These are phyloP conservation scores for Helarctos malayanus DNA, from an alignment of 2,797 vertebrate species.

Conservation along the genomic window DNA sequence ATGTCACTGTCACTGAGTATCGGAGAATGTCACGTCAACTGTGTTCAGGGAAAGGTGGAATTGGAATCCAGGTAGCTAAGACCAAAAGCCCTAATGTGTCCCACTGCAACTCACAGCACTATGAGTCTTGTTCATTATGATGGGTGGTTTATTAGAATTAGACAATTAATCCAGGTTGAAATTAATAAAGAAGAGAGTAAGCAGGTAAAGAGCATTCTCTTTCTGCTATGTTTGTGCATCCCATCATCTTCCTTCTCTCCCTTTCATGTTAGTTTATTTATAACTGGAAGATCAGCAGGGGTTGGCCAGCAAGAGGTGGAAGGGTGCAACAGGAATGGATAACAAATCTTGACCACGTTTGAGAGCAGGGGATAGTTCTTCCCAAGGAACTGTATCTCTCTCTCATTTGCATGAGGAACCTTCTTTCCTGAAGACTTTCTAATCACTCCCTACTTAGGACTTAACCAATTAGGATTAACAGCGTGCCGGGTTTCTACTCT, in stretches of 20 bases:
- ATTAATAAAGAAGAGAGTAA: background rate
- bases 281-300: background rate
- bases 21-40: background rate
- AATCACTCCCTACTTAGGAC: constrained; percentile 76
- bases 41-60: background rate
- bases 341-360: background rate
- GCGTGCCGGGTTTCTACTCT: constrained; percentile 57
- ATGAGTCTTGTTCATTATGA: background rate
- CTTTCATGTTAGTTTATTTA: background rate
- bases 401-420: constrained; percentile 53
- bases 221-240: background rate
- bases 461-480: constrained; percentile 78
- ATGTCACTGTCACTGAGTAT: rapidly evolving
- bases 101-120: background rate
- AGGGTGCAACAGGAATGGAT: rapidly evolving
- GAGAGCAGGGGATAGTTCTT: background rate
- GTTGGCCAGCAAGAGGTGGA: background rate
- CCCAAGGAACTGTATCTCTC: background rate
- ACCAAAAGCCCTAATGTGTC: background rate
- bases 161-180: constrained; percentile 4
- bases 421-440: constrained; percentile 66
- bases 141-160: background rate
- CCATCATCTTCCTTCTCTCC: background rate
- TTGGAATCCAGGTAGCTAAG: background rate
- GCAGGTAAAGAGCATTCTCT: background rate